Conservation (phyloP, 1,140 invertebrate species). For the Zaprionus gabonicus region DNA sequence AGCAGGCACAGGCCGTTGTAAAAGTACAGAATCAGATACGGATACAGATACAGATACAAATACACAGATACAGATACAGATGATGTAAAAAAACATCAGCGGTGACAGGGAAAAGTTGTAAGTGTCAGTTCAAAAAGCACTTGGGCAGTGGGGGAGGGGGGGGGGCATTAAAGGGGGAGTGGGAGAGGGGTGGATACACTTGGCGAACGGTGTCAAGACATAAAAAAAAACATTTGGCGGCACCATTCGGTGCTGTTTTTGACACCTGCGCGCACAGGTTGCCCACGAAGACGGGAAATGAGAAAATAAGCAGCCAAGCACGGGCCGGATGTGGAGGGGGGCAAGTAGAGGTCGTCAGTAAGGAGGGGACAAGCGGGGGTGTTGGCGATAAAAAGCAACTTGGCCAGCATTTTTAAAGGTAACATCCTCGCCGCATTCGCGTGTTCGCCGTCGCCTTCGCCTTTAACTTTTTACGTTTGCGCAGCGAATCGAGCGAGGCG, state of each 20-base stretch:
- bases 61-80: slow-evolving; percentile 49
- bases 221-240: slow-evolving; percentile 68
- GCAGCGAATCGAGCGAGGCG: slow-evolving; percentile 46
- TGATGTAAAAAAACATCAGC: slow-evolving; percentile 79
- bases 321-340: slow-evolving; percentile 5
- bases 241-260: slow-evolving; percentile 60
- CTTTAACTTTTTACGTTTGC: slow-evolving; percentile 50
- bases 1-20: not conserved
- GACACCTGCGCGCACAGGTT: slow-evolving; percentile 70
- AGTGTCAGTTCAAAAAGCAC: slow-evolving; percentile 63
- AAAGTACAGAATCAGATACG: slow-evolving; percentile 35
- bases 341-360: not conserved
- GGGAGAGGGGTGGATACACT: slow-evolving; percentile 17
- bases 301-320: slow-evolving; percentile 69
- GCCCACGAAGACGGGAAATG: slow-evolving; percentile 66
- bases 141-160: not conserved
- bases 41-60: slow-evolving; percentile 28
- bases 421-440: slow-evolving; percentile 25
- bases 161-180: not conserved
- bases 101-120: slow-evolving; percentile 73
- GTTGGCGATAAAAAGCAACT: slow-evolving; percentile 42
- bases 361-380: slow-evolving; percentile 48
- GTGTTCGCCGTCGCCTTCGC: slow-evolving; percentile 12
- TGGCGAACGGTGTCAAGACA: slow-evolving; percentile 69
- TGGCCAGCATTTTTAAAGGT: slow-evolving; percentile 30